A percentile compares a stretch with the other conserved stretches of the same genome.
phyloP scores from a whole-genome alignment of 2,888 invertebrate species.

The Griposia aprilina region DNA sequence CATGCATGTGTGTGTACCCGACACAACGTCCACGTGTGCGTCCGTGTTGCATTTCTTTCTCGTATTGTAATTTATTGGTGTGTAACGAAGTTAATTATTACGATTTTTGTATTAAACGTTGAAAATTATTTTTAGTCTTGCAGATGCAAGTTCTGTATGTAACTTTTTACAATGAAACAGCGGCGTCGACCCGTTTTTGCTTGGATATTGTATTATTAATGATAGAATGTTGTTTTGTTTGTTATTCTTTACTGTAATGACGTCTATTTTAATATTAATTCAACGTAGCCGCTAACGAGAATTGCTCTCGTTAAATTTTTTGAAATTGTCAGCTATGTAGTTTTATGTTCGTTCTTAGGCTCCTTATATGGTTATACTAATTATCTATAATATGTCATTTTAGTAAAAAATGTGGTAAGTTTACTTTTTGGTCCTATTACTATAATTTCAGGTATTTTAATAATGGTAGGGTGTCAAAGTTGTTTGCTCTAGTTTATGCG shows the following conservation, averaged over 20 bases:
- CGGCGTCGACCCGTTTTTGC: conserved; percentile 70
- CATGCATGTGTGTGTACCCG: conserved; percentile 65
- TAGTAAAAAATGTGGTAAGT: not conserved
- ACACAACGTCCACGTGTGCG: conserved; percentile 72
- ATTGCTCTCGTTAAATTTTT: conserved; percentile 45
- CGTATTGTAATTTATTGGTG: conserved; percentile 90
- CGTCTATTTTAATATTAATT: conserved; percentile 68
- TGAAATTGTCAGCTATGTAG: conserved; percentile 49
- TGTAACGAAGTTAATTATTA: conserved; percentile 91
- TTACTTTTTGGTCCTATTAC: not conserved
- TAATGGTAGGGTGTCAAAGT: conserved; percentile 6
- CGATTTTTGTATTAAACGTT: conserved; percentile 91
- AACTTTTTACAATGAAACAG: conserved; percentile 84
- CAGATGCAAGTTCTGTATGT: conserved; percentile 78
- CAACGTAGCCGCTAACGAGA: conserved; percentile 50
- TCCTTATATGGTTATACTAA: conserved; percentile 25
- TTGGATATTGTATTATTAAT: conserved; percentile 69
- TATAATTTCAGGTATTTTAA: conserved; percentile 13
- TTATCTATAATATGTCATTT: conserved; percentile 30
- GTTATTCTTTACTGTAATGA: conserved; percentile 65
- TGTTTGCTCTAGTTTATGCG: not conserved
- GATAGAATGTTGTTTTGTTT: conserved; percentile 67
- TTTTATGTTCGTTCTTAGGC: conserved; percentile 37
- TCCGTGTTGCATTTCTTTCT: conserved; percentile 89
- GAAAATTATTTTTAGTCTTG: conserved; percentile 89